phyloP scores from a whole-genome alignment of 2,113 vertebrate species.

The Chloropsis hardwickii region DNA sequence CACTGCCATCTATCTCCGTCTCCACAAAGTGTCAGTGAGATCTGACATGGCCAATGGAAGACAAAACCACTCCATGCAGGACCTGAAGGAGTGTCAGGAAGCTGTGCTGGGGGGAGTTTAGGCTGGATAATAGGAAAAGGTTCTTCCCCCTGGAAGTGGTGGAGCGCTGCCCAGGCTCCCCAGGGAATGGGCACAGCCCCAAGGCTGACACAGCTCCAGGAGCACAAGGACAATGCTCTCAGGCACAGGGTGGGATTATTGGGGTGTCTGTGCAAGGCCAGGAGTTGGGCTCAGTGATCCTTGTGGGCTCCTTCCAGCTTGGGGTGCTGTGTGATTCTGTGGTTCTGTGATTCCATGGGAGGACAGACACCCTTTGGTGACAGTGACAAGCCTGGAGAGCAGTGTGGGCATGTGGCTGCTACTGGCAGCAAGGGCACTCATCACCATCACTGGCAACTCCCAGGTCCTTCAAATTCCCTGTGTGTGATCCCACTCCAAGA shows the following conservation, averaged over 20 bases:
- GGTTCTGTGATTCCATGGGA: background rate
- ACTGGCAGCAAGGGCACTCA: background rate
- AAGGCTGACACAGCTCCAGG: background rate
- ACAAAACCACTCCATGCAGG: background rate
- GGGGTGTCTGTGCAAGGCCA: background rate
- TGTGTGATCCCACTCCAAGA: background rate
- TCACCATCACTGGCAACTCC: background rate
- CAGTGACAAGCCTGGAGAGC: background rate
- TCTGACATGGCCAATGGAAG: accelerated
- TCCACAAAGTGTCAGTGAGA: background rate
- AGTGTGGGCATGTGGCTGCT: background rate
- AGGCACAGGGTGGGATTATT: background rate
- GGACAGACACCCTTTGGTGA: accelerated
- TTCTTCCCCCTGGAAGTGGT: background rate
- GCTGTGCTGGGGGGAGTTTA: background rate
- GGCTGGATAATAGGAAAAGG: background rate
- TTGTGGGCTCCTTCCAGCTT: background rate
- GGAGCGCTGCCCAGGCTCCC: accelerated
- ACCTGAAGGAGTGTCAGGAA: background rate
- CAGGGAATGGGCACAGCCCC: background rate
- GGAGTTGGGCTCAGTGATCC: background rate
- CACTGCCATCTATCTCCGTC: background rate
- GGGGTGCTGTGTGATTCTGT: background rate
- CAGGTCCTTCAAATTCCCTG: background rate
- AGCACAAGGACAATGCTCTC: background rate